Conservation (phyloP, 2,888 invertebrate genomes). For the Uloborus plumipes region DNA sequence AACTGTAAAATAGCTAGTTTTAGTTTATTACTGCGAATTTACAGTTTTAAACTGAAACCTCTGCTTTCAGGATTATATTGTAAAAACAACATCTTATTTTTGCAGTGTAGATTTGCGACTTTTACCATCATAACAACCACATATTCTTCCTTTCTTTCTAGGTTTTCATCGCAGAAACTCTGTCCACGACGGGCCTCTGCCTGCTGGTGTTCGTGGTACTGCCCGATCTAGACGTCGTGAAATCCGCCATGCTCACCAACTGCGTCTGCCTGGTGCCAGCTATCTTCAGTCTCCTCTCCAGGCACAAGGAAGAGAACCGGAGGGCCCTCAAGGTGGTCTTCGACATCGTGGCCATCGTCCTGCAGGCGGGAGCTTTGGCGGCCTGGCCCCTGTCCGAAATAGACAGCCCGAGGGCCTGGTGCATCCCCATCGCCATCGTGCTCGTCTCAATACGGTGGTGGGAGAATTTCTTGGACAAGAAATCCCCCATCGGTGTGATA, state of each 20-base stretch:
- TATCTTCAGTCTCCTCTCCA: slow-evolving; percentile 70
- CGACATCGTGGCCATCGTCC: slow-evolving; percentile 77
- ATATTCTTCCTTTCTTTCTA: not conserved
- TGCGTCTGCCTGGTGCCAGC: slow-evolving; percentile 74
- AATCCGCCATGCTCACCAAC: slow-evolving; percentile 73
- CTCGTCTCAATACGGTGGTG: slow-evolving; percentile 96
- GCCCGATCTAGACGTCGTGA: slow-evolving; percentile 73
- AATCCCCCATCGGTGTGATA: slow-evolving; percentile 85
- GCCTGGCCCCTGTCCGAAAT: slow-evolving; percentile 77
- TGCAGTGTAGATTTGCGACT: too few relatives aligned
- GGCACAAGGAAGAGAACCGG: slow-evolving; percentile 72
- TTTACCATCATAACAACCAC: not conserved
- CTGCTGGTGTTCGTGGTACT: slow-evolving; percentile 73
- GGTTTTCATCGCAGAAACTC: slow-evolving; percentile 72
- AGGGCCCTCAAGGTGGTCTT: slow-evolving; percentile 73
- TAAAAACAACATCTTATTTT: too few relatives aligned
- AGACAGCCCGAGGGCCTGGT: slow-evolving; percentile 76
- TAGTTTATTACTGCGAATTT: too few relatives aligned
- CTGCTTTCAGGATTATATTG: too few relatives aligned
- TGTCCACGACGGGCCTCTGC: slow-evolving; percentile 73
- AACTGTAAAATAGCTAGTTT: too few relatives aligned
- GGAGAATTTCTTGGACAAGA: slow-evolving; percentile 94
- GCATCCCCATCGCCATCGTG: slow-evolving; percentile 87
- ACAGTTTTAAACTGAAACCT: too few relatives aligned
- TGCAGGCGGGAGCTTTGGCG: slow-evolving; percentile 79